These are phyloP conservation scores for Crypturellus undulatus DNA, from an alignment of 2,113 vertebrate species.

Conservation along the genomic window DNA sequence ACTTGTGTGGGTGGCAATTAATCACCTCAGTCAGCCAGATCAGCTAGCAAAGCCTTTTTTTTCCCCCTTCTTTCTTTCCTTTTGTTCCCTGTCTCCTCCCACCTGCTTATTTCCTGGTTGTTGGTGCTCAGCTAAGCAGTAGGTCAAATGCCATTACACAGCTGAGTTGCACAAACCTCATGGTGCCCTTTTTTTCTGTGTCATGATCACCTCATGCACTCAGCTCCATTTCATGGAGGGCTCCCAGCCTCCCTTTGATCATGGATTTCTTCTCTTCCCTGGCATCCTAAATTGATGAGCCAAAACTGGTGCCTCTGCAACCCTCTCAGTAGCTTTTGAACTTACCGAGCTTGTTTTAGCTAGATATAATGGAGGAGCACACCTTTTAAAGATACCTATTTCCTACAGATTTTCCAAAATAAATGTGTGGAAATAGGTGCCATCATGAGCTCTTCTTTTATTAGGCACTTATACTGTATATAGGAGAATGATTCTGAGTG, in stretches of 20 bases:
- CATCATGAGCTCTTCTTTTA: not conserved
- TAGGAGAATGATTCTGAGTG: not conserved
- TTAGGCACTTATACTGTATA: not conserved
- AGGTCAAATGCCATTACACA: not conserved
- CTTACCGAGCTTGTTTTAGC: not conserved
- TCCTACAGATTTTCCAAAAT: not conserved
- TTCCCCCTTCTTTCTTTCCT: not conserved
- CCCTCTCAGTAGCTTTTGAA: not conserved
- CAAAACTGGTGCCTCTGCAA: not conserved
- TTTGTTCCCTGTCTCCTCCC: conserved; percentile 65
- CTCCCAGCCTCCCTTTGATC: not conserved
- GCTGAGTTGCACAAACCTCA: not conserved
- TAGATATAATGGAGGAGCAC: not conserved
- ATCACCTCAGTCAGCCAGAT: conserved; percentile 58
- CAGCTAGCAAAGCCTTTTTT: conserved; percentile 43
- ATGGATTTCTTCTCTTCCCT: not conserved
- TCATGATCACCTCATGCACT: not conserved
- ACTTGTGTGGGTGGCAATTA: conserved; percentile 67
- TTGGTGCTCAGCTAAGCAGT: not conserved
- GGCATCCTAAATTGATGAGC: not conserved
- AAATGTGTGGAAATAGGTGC: not conserved
- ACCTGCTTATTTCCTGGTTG: not conserved
- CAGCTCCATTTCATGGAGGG: not conserved
- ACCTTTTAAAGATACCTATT: not conserved
- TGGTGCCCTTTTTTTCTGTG: not conserved